Base-by-base conservation (phyloP, 2,797 vertebrate genomes). In the Peromyscus nudipes region DNA sequence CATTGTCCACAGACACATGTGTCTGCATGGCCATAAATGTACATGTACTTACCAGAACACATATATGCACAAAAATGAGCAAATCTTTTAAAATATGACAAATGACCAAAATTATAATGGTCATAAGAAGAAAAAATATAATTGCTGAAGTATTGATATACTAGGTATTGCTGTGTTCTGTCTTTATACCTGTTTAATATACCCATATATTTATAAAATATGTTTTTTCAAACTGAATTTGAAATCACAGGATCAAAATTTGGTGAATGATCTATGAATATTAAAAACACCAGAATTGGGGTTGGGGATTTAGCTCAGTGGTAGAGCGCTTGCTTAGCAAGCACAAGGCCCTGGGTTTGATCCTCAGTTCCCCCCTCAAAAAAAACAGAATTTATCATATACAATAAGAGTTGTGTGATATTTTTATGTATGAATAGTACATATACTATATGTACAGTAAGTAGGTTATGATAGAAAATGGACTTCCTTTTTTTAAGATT, bases 51-150 rank as follows among this genome's bases (percentile, higher is more conserved):
- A 82, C 21, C 23, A 4, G 34, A 52, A 82, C 12, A 37, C 52
- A 4, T 29, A n/a, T 57, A 23, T 81, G 79, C 55, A 82, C 13
- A 60, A 37, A 69, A 55, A n/a, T 25, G 21, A 57, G 11, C 0
- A 40, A 57, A 57, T 73, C 19, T 57, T 87, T 73, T 19, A 57
- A 87, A 73, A 87, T 73, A 87, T 12, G n/a, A 57, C 14, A 87
- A 87, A 93, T 67, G 19, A 67, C 49, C 57, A 88, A 95, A 95
- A 57, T 31, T 29, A 55, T 89, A 92, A 85, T 40, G 79, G 11
- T 49, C 77, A 65, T 89, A 73, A 94, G 69, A 65, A 94, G 94
- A 46, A 96, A 87, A 94, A 60, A 76, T 76, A 85, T 5, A 89
- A 7, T 69, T 55, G 34, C 34, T 43, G 46, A 84, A 84, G 29